Evolutionary conservation across 2,888 invertebrate species (phyloP).

Genomic region (Taenaris catops): DNA sequence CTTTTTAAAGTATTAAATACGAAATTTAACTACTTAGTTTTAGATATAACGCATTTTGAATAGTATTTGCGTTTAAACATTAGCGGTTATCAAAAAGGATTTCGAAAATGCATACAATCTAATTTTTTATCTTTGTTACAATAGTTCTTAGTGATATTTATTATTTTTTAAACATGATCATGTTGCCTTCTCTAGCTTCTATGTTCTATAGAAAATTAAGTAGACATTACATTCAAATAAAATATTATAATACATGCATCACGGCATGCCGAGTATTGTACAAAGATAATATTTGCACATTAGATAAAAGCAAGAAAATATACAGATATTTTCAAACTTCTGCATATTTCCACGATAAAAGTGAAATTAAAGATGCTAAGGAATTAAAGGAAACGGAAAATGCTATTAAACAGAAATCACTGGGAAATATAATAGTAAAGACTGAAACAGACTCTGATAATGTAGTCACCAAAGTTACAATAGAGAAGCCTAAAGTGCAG

Average conservation of each 20-base stretch:
- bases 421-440: constrained; percentile 59
- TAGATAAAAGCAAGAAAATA: constrained; percentile 28
- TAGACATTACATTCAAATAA: constrained; percentile 45
- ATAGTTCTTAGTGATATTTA: constrained; percentile 4
- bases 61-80: neutral
- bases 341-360: constrained; percentile 42
- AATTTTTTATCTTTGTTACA: neutral
- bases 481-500: constrained; percentile 43
- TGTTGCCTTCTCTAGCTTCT: constrained; percentile 54
- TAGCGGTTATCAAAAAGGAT: neutral
- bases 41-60: neutral
- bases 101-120: constrained; percentile 10
- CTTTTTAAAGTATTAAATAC: too few species aligned
- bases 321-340: constrained; percentile 46
- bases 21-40: neutral
- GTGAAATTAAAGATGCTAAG: constrained; percentile 33
- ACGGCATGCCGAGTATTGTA: constrained; percentile 33
- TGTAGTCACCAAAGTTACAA: constrained; percentile 66
- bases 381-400: constrained; percentile 30
- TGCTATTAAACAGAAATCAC: constrained; percentile 43
- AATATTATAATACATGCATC: constrained; percentile 45
- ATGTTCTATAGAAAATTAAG: constrained; percentile 56
- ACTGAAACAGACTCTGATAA: constrained; percentile 56
- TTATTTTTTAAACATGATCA: constrained; percentile 32
- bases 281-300: constrained; percentile 30